Evolutionary conservation across 2,797 vertebrate genomes (phyloP), one percentile per base, ranked within the genome.

Genomic region (Lerista edwardsae): DNA sequence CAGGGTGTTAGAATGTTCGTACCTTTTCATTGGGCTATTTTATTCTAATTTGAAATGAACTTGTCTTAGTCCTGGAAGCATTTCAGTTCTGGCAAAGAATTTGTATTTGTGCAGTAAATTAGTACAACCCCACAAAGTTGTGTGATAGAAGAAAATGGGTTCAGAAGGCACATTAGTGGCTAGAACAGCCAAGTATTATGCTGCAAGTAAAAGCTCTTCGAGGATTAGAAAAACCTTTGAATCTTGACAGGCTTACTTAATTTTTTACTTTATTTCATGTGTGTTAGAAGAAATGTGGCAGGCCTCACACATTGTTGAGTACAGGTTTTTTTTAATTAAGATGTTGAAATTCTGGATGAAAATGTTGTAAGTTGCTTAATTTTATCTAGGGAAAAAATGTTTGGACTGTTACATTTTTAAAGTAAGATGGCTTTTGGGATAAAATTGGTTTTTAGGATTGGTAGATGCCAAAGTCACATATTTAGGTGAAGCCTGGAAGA

Each of bases 21-120:
- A 0, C 61, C 34, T 61, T 74, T n/a, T 25, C n/a, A 25, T 57
- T 64, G 44, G 82, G 47, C 75, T 72, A 65, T 79, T 47, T 69
- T 61, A 34, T 41, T 82, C 17, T 77, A 12, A 23, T 72, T 71
- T 86, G 57, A 21, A 31, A 61, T 23, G 67, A 64, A 25, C 62
- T 39, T 51, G 41, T 68, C 75, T 21, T 75, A 12, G 65, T 87
- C 31, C 39, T 55, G 36, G 41, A 51, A 1, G 2, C 34, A 27
- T 84, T 84, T 34, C 3, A 79, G 31, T n/a, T 55, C 8, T 55
- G 34, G 71, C n/a, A 47, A 69, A 69, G 34, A 29, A 81, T 62
- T 57, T 75, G 31, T 79, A 36, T 41, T 69, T 34, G 72, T 75
- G 73, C 39, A 62, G 57, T 73, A 55, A 79, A 84, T 65, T 79